Base-by-base conservation (phyloP, 2,888 invertebrate species). In the Crossocerus cetratus region DNA sequence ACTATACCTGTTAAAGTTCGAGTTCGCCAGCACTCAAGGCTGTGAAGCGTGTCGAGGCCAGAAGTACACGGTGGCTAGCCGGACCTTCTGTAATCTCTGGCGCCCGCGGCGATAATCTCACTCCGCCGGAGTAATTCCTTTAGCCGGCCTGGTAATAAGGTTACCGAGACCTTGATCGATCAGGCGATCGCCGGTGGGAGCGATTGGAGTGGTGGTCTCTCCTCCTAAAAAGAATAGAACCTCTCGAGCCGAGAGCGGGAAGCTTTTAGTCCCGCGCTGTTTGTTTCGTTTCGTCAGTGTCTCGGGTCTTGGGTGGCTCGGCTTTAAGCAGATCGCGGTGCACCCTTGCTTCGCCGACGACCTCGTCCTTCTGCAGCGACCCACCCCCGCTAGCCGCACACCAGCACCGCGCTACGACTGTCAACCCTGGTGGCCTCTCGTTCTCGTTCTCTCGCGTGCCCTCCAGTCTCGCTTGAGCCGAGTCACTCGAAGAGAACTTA, bases 131-230 rank as follows among this genome's bases (percentile, higher is more conserved):
- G 69, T 80, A 80, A 82, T 82, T 82, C 83, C 72, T 77, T 71
- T 74, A 80, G 68, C 74, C 69, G 69, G 69, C 72, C 73, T 65
- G 66, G 72, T 78, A 83, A 82, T 74, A 75, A 73, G 74, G 70
- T 83, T 76, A 74, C 66, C 70, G 57, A 57, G 58, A 62, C 71
- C 78, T 54, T 78, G 64, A 76, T 83, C 78, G 77, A 83, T 82
- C 80, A 78, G 70, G 71, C 32, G 32, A 32, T 32, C 32, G 11
- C 32, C 32, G 32, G 5, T 32, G 11, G 32, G 8, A 8, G 32
- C 32, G 32, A 32, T 32, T 32, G 32, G 32, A 32, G 32, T 32
- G 32, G 8, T 32, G 3, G 8, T 32, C 32, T 32, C 32, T 32
- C 8, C 32, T 32, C 32, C 8, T 32, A 11, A 32, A 11, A 32